phyloP scores from a whole-genome alignment of 2,797 vertebrate genomes.

The Sebastes goodei region DNA sequence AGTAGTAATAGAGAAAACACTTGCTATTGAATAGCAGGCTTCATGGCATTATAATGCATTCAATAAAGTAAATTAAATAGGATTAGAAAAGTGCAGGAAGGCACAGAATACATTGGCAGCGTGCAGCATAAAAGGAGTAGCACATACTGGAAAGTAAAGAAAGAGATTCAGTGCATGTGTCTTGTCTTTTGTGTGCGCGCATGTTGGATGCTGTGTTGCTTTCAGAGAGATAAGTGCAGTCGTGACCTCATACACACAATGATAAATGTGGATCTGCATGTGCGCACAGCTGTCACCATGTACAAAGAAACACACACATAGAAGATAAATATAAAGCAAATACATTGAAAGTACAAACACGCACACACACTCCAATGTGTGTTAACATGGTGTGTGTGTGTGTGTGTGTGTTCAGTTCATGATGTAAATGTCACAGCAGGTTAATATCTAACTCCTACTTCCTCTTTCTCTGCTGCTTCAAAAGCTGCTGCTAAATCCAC shows the following conservation, averaged over 20 bases:
- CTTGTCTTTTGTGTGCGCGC: neutral
- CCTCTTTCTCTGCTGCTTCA: neutral
- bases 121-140: neutral
- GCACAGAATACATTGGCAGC: neutral
- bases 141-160: neutral
- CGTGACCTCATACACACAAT: neutral
- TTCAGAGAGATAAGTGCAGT: neutral
- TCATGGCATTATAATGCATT: neutral
- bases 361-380: neutral
- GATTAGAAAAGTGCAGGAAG: neutral
- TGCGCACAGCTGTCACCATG: conserved; percentile 1
- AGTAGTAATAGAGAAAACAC: neutral
- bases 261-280: neutral
- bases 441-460: conserved; percentile 62
- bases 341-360: neutral
- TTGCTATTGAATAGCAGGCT: neutral
- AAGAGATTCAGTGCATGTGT: neutral
- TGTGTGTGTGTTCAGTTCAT: conserved; percentile 30
- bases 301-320: neutral
- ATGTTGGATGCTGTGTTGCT: neutral
- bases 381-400: neutral
- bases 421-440: conserved; percentile 61
- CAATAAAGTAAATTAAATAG: neutral
- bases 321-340: conserved; percentile 4
- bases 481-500: neutral